Conservation (phyloP, 1,140 invertebrate genomes). For the Drosophila oshimai region DNA sequence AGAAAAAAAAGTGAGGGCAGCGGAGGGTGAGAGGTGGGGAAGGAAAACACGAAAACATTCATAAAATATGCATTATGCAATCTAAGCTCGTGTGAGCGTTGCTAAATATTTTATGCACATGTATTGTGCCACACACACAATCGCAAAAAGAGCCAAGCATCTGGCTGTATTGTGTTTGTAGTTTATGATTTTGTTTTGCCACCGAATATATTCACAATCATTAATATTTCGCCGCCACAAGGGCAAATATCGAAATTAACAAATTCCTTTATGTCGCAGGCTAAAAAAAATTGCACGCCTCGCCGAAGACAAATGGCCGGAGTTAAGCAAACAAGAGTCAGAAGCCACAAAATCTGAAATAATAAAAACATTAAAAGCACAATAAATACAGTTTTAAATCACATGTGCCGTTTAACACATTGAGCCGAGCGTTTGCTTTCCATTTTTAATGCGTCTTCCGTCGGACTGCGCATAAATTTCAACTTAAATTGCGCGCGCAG, state of each 20-base stretch:
- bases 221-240: conserved; percentile 62
- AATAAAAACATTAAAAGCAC: conserved; percentile 57
- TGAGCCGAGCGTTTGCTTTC: conserved; percentile 47
- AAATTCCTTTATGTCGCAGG: conserved; percentile 74
- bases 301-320: conserved; percentile 74
- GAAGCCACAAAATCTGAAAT: conserved; percentile 31
- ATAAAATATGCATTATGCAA: conserved; percentile 82
- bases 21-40: neutral
- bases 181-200: conserved; percentile 70
- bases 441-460: conserved; percentile 53
- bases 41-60: conserved; percentile 60
- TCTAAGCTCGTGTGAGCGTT: conserved; percentile 82
- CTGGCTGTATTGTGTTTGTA: conserved; percentile 33
- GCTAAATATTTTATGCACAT: conserved; percentile 79
- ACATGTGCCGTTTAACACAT: conserved; percentile 81
- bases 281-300: conserved; percentile 74
- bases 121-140: conserved; percentile 60
- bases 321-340: neutral
- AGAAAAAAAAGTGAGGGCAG: conserved; percentile 26
- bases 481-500: conserved; percentile 80
- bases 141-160: conserved; percentile 15
- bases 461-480: conserved; percentile 66
- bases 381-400: conserved; percentile 66
- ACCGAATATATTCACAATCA: conserved; percentile 47
- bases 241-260: conserved; percentile 59